Evolutionary conservation across 2,797 vertebrate species (phyloP).

Genomic region (Urophycis tenuis): DNA sequence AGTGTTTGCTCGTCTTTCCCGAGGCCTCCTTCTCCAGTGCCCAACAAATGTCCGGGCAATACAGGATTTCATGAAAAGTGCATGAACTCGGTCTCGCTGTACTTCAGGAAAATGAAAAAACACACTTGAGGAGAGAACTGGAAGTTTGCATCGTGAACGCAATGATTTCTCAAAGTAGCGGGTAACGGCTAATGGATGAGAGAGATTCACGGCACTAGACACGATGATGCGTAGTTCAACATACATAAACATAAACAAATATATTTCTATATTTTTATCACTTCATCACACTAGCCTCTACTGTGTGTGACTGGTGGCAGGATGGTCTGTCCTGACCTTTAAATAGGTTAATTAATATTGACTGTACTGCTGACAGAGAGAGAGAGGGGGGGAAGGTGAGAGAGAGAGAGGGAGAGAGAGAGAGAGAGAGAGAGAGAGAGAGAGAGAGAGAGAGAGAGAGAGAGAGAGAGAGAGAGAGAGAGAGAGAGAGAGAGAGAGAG

Average conservation of each 20-base stretch:
- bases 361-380: slow-evolving; percentile 35
- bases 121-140: no score
- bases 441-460: neutral
- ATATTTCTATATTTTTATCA: neutral
- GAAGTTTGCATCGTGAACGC: no score
- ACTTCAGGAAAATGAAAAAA: no score
- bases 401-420: neutral
- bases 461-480: slow-evolving; percentile 17
- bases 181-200: neutral
- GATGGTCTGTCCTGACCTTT: slow-evolving; percentile 54
- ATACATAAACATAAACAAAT: neutral
- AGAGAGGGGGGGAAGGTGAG: neutral
- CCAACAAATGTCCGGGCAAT: neutral
- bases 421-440: neutral
- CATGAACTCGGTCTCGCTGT: neutral
- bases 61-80: neutral
- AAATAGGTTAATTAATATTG: slow-evolving; percentile 76
- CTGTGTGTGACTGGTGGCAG: slow-evolving; percentile 51
- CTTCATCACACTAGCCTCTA: slow-evolving; percentile 26
- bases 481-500: slow-evolving; percentile 33
- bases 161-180: no score
- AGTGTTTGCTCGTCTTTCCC: neutral
- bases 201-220: neutral
- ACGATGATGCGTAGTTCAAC: neutral
- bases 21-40: neutral